Percentiles rank a stretch among this genome's conserved stretches.
phyloP scores from a whole-genome alignment of 2,797 vertebrate species.

The Sphaeramia orbicularis region DNA sequence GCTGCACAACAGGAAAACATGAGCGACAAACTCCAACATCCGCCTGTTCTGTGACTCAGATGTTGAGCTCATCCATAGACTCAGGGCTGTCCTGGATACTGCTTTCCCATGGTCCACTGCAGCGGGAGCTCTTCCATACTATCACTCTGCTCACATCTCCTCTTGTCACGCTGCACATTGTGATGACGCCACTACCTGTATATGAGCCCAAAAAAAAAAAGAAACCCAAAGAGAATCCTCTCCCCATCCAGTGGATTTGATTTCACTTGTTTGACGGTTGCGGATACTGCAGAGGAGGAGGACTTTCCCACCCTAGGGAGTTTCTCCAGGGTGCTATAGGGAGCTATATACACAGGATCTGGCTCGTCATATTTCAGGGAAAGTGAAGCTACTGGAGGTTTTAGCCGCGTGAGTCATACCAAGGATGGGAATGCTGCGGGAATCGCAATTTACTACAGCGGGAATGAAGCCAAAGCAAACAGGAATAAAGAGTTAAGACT shows the following conservation, averaged over 20 bases:
- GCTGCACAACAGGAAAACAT: not conserved
- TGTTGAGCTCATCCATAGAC: slow-evolving; percentile 33
- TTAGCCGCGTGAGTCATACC: slow-evolving; percentile 38
- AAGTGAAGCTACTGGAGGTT: slow-evolving; percentile 25
- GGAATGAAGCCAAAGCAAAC: slow-evolving; percentile 25
- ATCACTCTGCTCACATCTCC: slow-evolving; percentile 24
- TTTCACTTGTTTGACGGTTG: slow-evolving; percentile 45
- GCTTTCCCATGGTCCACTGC: slow-evolving; percentile 33
- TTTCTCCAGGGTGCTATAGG: slow-evolving; percentile 34
- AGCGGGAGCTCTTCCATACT: slow-evolving; percentile 4
- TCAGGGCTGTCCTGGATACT: slow-evolving; percentile 28
- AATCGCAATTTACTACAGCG: slow-evolving; percentile 6
- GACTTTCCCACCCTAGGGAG: slow-evolving; percentile 56
- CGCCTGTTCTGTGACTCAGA: slow-evolving; percentile 32
- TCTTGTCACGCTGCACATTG: slow-evolving; percentile 29
- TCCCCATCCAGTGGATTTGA: slow-evolving; percentile 27
- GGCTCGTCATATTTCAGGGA: slow-evolving; percentile 61
- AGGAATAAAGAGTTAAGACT: slow-evolving; percentile 10
- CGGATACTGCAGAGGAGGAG: slow-evolving; percentile 14
- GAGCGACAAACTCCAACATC: not conserved
- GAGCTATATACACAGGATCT: slow-evolving; percentile 50
- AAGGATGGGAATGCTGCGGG: slow-evolving; percentile 28
- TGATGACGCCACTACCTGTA: slow-evolving; percentile 27
- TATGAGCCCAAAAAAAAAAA: slow-evolving; percentile 10
- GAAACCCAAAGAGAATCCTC: slow-evolving; percentile 7